Evolutionary conservation across 2,797 vertebrate genomes (phyloP), one percentile per base, ranked within the genome.

Genomic region (Lepus townsendii): DNA sequence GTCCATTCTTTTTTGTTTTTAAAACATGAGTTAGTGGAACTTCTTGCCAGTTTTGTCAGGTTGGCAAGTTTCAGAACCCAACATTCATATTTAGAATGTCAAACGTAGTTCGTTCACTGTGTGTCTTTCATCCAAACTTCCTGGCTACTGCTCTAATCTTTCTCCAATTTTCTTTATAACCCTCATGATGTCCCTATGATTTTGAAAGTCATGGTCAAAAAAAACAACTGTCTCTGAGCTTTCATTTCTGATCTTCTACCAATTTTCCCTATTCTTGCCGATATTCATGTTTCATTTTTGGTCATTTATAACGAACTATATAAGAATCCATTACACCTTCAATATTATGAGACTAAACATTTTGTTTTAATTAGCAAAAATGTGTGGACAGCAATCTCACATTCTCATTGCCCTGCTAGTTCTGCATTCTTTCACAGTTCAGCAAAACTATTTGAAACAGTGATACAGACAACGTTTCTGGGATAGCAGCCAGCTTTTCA

Each of bases 381-480:
- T 69, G 14, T 94, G 65, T 96, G 92, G 82, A 22, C 83, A 85
- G 42, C 96, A 95, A 42, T 95, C 47, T 89, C 26, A 79, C 89
- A 26, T 60, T 96, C 96, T 96, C 80, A 19, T 38, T 62, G 1
- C 72, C 30, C 68, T 93, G 84, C n/a, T 95, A 78, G 94, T 93
- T 97, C 95, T 96, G 84, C 87, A 82, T 96, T 93, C 95, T 96
- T 96, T 97, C 93, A 35, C 0, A n/a, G 96, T 95, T 97, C 97
- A 95, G 93, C 89, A 94, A 95, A 97, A 96, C 90, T 97, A 96
- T 98, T 96, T 94, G 94, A 96, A 95, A 96, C 93, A 91, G 80
- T 80, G 96, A 96, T 38, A 87, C 98, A 97, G 96, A 98, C 97
- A 94, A 80, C 85, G 87, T 95, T 97, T 97, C 98, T 97, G 98